Conservation (phyloP, 1,140 invertebrate species). For the Anoplolepis gracilipes region DNA sequence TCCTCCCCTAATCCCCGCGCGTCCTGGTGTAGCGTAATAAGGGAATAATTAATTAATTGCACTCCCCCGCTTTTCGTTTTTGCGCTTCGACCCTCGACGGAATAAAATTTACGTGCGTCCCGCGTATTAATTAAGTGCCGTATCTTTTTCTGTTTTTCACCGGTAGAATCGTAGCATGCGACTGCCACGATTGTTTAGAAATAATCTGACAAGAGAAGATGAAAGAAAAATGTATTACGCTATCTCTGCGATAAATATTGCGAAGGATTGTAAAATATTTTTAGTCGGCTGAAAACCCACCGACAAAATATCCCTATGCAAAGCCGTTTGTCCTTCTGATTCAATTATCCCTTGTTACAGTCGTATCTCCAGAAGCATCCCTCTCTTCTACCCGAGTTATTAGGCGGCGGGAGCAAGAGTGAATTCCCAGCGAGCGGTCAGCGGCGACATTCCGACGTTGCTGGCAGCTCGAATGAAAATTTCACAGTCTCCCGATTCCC, state of each 20-base stretch:
- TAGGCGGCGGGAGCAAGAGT: conserved; percentile 47
- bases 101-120: conserved; percentile 76
- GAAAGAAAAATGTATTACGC: not conserved
- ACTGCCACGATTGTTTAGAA: conserved; percentile 5
- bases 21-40: conserved; percentile 70
- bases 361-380: conserved; percentile 20
- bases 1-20: conserved; percentile 21
- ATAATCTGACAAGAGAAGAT: conserved; percentile 2
- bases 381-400: conserved; percentile 66
- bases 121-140: conserved; percentile 73
- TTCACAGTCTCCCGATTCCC: conserved; percentile 71
- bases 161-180: not conserved
- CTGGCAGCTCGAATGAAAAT: conserved; percentile 68
- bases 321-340: conserved; percentile 51
- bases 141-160: conserved; percentile 16
- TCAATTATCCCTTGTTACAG: conserved; percentile 67
- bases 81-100: conserved; percentile 69
- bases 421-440: conserved; percentile 64
- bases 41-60: conserved; percentile 77
- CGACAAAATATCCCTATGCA: conserved; percentile 9
- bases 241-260: not conserved
- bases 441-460: conserved; percentile 63
- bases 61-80: conserved; percentile 72
- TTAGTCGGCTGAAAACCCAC: not conserved
- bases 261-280: conserved; percentile 28